Percentiles rank a stretch among this genome's conserved stretches.
These are phyloP conservation scores for Vanessa tameamea DNA, from an alignment of 1,140 invertebrate genomes.

Conservation along the genomic window DNA sequence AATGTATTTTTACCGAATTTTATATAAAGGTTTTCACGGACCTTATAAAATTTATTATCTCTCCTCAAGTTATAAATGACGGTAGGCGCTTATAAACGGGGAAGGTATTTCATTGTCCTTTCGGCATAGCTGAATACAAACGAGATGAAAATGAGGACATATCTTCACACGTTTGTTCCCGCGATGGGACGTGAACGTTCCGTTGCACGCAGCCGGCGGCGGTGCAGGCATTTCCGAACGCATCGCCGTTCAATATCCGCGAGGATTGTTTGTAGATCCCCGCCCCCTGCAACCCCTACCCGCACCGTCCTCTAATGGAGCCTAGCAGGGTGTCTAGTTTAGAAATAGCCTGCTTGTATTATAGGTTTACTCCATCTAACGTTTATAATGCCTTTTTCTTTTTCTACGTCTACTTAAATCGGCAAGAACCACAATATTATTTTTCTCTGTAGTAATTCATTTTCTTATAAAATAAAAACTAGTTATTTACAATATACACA, in stretches of 20 bases:
- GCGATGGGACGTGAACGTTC: conserved; percentile 58
- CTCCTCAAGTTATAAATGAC: conserved; percentile 19
- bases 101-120: conserved; percentile 39
- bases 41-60: conserved; percentile 13
- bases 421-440: background rate
- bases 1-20: background rate
- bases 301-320: conserved; percentile 58
- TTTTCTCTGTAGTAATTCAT: background rate
- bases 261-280: conserved; percentile 72
- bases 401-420: conserved; percentile 1
- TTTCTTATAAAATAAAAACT: too few relatives aligned
- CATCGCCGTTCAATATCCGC: conserved; percentile 76
- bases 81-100: conserved; percentile 23
- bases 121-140: conserved; percentile 61
- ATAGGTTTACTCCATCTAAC: conserved; percentile 16
- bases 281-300: conserved; percentile 30
- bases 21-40: conserved; percentile 7
- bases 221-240: conserved; percentile 74
- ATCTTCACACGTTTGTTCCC: conserved; percentile 64
- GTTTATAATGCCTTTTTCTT: conserved; percentile 3
- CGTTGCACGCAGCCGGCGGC: conserved; percentile 63
- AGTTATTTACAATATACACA: too few relatives aligned
- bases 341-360: conserved; percentile 61
- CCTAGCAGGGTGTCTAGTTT: conserved; percentile 63
- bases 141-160: conserved; percentile 66